These are phyloP conservation scores for Limnodromus scolopaceus DNA, from an alignment of 2,797 vertebrate genomes.

Conservation along the genomic window DNA sequence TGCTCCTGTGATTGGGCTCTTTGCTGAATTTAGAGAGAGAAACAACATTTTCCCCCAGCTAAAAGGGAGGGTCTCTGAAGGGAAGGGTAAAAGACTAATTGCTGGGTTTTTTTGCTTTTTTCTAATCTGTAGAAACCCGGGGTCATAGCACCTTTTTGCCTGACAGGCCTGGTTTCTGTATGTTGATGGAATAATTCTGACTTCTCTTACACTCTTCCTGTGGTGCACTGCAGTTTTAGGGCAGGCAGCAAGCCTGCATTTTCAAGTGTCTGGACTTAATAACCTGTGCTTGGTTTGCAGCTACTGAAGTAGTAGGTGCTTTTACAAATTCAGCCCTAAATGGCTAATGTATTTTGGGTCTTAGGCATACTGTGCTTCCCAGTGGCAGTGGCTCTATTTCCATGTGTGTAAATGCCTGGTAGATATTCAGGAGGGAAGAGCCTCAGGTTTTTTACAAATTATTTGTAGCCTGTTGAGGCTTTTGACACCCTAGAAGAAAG, in stretches of 20 bases:
- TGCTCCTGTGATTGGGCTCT: neutral
- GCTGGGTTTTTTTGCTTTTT: neutral
- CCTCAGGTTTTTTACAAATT: neutral
- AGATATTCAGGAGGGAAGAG: neutral
- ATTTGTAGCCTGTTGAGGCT: neutral
- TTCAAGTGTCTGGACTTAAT: neutral
- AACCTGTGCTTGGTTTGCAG: neutral
- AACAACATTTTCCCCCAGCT: neutral
- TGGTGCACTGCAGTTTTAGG: rapidly evolving
- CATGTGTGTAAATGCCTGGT: neutral
- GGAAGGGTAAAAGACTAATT: neutral
- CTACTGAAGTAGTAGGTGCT: neutral
- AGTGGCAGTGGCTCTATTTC: neutral
- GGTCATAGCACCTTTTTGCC: neutral
- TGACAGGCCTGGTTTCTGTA: neutral
- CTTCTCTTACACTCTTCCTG: neutral
- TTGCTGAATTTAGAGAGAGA: neutral
- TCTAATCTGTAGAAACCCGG: neutral
- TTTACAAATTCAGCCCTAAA: neutral
- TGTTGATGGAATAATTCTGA: neutral
- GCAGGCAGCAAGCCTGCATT: neutral
- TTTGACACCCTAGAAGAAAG: neutral
- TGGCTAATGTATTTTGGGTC: neutral
- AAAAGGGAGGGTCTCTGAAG: neutral
- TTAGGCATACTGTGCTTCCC: neutral